phyloP scores from a whole-genome alignment of 2,888 invertebrate species.

The Sarcophaga variegata region DNA sequence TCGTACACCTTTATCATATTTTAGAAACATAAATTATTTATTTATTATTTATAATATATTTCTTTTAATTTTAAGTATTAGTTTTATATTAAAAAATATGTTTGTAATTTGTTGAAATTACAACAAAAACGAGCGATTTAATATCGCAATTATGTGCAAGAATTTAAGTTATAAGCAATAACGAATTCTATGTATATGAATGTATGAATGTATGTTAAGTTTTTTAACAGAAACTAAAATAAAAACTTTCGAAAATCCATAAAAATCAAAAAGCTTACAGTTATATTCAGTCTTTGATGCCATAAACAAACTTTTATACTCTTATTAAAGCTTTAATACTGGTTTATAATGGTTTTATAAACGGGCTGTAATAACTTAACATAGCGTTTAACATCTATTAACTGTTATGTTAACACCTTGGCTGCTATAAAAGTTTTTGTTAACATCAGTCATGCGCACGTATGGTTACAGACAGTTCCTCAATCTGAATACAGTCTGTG shows the following conservation, averaged over 20 bases:
- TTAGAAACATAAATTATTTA: constrained; percentile 56
- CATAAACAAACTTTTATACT: too few species aligned
- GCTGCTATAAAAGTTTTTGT: neutral
- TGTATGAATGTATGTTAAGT: constrained; percentile 19
- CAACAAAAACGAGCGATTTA: constrained; percentile 4
- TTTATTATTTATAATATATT: constrained; percentile 53
- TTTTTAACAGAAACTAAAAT: constrained; percentile 31
- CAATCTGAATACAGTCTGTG: neutral
- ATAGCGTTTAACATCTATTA: neutral
- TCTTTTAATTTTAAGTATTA: constrained; percentile 45
- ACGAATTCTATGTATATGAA: constrained; percentile 12
- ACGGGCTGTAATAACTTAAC: too few species aligned
- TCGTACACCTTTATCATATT: constrained; percentile 1
- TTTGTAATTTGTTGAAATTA: constrained; percentile 29
- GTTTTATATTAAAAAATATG: constrained; percentile 40
- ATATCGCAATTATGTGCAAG: constrained; percentile 18
- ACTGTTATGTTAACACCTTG: neutral
- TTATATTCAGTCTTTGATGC: neutral
- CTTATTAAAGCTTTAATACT: too few species aligned
- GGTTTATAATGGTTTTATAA: too few species aligned
- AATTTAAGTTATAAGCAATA: constrained; percentile 28
- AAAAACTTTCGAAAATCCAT: constrained; percentile 12
- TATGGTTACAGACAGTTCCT: neutral
- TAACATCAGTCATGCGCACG: neutral
- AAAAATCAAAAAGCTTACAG: neutral